Conservation (phyloP, 2,113 vertebrate species). For the Scophthalmus maximus region DNA sequence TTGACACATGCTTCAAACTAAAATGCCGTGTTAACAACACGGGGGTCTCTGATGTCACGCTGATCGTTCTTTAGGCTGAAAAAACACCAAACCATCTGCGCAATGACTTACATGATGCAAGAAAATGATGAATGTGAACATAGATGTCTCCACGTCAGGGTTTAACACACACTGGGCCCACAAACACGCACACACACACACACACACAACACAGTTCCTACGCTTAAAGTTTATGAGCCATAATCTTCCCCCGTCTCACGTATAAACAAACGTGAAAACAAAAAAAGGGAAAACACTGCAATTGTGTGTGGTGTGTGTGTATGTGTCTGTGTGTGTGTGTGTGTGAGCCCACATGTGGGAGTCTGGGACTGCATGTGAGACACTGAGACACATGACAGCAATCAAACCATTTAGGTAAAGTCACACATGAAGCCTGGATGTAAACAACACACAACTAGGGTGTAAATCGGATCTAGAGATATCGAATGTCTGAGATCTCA, state of each 20-base stretch:
- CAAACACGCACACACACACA: slow-evolving; percentile 31
- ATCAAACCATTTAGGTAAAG: slow-evolving; percentile 53
- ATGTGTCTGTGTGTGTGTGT: no score
- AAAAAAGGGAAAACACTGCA: slow-evolving; percentile 41
- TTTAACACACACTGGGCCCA: slow-evolving; percentile 40
- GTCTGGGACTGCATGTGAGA: slow-evolving; percentile 10
- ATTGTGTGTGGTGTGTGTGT: slow-evolving; percentile 7
- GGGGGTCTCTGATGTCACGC: neutral
- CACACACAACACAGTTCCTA: slow-evolving; percentile 3
- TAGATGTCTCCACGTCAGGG: slow-evolving; percentile 25
- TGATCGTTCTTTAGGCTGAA: slow-evolving; percentile 13
- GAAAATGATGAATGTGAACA: slow-evolving; percentile 30
- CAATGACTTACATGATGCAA: slow-evolving; percentile 3
- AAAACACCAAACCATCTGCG: slow-evolving; percentile 24
- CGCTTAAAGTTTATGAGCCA: slow-evolving; percentile 39
- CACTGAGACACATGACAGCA: slow-evolving; percentile 68
- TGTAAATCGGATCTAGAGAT: slow-evolving; percentile 48
- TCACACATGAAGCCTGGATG: slow-evolving; percentile 38
- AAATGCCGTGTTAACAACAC: slow-evolving; percentile 15
- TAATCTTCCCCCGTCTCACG: slow-evolving; percentile 38
- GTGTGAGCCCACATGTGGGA: neutral
- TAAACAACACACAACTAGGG: slow-evolving; percentile 33
- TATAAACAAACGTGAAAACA: slow-evolving; percentile 55
- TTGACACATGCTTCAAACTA: slow-evolving; percentile 1
- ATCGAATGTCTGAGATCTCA: slow-evolving; percentile 9